A percentile compares a stretch with the other conserved stretches of the same genome.
Evolutionary conservation across 2,888 invertebrate genomes (phyloP).

Genomic region (Chloromyia formosa): DNA sequence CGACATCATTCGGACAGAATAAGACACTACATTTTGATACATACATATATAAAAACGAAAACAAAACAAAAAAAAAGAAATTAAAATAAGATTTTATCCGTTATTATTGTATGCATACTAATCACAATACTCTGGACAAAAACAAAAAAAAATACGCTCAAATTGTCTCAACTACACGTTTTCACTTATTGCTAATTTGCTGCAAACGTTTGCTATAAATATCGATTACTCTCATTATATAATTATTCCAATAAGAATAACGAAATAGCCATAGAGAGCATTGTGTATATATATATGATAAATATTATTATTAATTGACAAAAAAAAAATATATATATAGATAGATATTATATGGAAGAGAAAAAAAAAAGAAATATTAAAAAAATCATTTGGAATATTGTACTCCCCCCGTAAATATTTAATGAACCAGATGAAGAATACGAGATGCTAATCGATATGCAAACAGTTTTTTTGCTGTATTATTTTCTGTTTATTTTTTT

Average conservation of each 20-base stretch:
- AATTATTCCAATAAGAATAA: not conserved
- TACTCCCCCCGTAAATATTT: slow-evolving; percentile 17
- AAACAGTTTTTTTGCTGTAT: not conserved
- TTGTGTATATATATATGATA: slow-evolving; percentile 33
- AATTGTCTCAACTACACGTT: slow-evolving; percentile 16
- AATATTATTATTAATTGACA: slow-evolving; percentile 5
- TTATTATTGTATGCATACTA: slow-evolving; percentile 13
- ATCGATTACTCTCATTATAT: not conserved
- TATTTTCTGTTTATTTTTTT: slow-evolving; percentile 4
- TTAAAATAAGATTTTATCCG: not conserved
- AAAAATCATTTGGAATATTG: slow-evolving; percentile 14
- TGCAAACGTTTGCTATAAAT: slow-evolving; percentile 8
- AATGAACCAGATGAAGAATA: slow-evolving; percentile 30
- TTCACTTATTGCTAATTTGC: slow-evolving; percentile 30
- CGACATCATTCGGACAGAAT: too few relatives aligned
- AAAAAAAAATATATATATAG: slow-evolving; percentile 26
- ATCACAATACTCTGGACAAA: not conserved
- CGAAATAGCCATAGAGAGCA: slow-evolving; percentile 14
- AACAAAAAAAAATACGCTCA: slow-evolving; percentile 26
- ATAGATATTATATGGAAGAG: slow-evolving; percentile 32
- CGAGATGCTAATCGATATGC: slow-evolving; percentile 23
- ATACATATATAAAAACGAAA: not conserved
- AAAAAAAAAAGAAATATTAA: slow-evolving; percentile 5
- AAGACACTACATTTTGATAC: too few relatives aligned
- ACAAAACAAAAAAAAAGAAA: too few relatives aligned